phyloP scores from a whole-genome alignment of 2,888 invertebrate genomes.

The Atherix ibis region DNA sequence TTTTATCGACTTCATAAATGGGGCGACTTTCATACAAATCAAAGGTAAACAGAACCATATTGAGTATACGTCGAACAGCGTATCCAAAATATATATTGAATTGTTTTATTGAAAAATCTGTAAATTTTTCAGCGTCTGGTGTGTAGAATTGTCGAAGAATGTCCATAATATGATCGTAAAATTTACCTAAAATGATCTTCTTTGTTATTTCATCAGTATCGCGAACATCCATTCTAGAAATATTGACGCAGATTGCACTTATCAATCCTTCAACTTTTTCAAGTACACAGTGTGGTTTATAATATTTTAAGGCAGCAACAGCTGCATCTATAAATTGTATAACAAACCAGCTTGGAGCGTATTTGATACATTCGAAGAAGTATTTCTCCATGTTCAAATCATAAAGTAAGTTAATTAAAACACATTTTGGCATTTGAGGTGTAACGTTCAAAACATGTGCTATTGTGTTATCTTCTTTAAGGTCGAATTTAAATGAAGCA shows the following conservation, averaged over 20 bases:
- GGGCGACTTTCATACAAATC: conserved; percentile 16
- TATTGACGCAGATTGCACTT: conserved; percentile 16
- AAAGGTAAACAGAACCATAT: conserved; percentile 18
- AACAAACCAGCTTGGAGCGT: conserved; percentile 22
- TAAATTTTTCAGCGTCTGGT: conserved; percentile 20
- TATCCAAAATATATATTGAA: conserved; percentile 19
- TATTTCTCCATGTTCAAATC: conserved; percentile 19
- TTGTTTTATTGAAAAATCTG: conserved; percentile 16
- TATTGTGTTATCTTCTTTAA: conserved; percentile 16
- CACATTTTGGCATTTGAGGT: conserved; percentile 20
- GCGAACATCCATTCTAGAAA: conserved; percentile 18
- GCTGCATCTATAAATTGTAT: conserved; percentile 21
- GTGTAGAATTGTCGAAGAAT: conserved; percentile 21
- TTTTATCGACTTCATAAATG: conserved; percentile 12
- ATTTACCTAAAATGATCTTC: conserved; percentile 18
- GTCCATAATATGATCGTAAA: conserved; percentile 19
- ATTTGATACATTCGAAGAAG: conserved; percentile 20
- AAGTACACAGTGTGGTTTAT: conserved; percentile 19
- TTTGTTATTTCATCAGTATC: conserved; percentile 17
- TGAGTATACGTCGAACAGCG: conserved; percentile 18
- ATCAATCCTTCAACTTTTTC: conserved; percentile 18
- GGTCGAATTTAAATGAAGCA: conserved; percentile 19
- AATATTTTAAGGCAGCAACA: conserved; percentile 18
- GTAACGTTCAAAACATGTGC: conserved; percentile 19
- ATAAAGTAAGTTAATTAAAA: conserved; percentile 19